Evolutionary conservation across 2,888 invertebrate genomes (phyloP).

Genomic region (Polydrusus cervinus): DNA sequence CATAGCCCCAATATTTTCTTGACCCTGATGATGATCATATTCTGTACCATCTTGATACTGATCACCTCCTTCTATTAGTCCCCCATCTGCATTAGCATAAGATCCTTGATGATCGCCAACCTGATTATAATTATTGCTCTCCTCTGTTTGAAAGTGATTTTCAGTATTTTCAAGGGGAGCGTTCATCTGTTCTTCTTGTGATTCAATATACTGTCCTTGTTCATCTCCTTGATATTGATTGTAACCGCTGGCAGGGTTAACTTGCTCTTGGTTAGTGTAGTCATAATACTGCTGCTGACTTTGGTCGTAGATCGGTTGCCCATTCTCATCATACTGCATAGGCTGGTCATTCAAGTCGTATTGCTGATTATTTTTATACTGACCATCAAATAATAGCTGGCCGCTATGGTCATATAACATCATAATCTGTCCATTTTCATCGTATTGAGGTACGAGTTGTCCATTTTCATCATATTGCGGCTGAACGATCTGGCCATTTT

Average conservation of each 20-base stretch:
- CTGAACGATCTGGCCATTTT: conserved; percentile 58
- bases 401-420: conserved; percentile 51
- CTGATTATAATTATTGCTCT: neutral
- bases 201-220: conserved; percentile 48
- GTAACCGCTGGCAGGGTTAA: conserved; percentile 39
- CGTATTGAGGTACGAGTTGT: conserved; percentile 59
- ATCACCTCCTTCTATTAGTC: neutral
- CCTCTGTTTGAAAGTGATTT: neutral
- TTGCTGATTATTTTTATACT: conserved; percentile 52
- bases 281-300: conserved; percentile 33
- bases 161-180: neutral
- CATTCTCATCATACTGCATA: conserved; percentile 58
- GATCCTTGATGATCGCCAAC: neutral
- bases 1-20: conserved; percentile 35
- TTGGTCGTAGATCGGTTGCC: conserved; percentile 53
- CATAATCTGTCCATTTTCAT: conserved; percentile 59
- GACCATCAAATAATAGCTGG: conserved; percentile 32
- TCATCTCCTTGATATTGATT: conserved; percentile 50
- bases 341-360: conserved; percentile 48
- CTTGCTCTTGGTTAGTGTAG: conserved; percentile 4
- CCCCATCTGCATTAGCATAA: neutral
- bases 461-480: conserved; percentile 59
- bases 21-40: conserved; percentile 8
- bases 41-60: neutral
- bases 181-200: neutral